These are phyloP conservation scores for Pseudotriccus pelzelni DNA, from an alignment of 2,797 vertebrate species.

Conservation along the genomic window DNA sequence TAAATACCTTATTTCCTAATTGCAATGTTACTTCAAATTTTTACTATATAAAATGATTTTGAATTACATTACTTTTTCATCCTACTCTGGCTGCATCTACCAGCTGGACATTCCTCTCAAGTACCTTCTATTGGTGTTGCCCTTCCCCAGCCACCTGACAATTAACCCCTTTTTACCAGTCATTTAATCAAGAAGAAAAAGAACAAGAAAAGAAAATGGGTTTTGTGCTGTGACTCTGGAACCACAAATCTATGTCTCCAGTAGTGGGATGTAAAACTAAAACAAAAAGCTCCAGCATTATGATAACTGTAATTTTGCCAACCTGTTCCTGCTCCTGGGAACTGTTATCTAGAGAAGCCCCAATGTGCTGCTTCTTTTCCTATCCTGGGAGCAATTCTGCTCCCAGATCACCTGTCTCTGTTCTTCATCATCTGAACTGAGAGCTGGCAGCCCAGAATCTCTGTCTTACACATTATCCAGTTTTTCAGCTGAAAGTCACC, in stretches of 20 bases:
- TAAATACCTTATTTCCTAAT: not conserved
- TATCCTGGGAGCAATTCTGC: not conserved
- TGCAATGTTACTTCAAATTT: not conserved
- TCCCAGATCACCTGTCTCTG: not conserved
- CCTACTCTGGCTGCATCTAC: not conserved
- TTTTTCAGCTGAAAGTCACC: not conserved
- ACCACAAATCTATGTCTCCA: not conserved
- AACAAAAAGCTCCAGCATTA: accelerated
- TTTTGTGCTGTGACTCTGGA: not conserved
- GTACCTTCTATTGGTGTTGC: not conserved
- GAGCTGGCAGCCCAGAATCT: not conserved
- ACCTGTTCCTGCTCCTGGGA: not conserved
- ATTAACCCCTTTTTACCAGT: not conserved
- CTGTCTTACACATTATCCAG: not conserved
- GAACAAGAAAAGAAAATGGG: not conserved
- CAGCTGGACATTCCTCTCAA: not conserved
- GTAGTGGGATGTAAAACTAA: not conserved
- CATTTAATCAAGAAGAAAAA: not conserved
- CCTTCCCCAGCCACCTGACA: not conserved
- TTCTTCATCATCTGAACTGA: not conserved
- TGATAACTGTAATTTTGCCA: not conserved
- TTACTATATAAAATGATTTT: not conserved
- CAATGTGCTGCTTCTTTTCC: not conserved
- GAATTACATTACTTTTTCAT: not conserved
- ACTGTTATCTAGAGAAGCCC: not conserved